A percentile compares a stretch with the other conserved stretches of the same genome.
Evolutionary conservation across 2,797 vertebrate genomes (phyloP).

Genomic region (Pangasius mekongensis): DNA sequence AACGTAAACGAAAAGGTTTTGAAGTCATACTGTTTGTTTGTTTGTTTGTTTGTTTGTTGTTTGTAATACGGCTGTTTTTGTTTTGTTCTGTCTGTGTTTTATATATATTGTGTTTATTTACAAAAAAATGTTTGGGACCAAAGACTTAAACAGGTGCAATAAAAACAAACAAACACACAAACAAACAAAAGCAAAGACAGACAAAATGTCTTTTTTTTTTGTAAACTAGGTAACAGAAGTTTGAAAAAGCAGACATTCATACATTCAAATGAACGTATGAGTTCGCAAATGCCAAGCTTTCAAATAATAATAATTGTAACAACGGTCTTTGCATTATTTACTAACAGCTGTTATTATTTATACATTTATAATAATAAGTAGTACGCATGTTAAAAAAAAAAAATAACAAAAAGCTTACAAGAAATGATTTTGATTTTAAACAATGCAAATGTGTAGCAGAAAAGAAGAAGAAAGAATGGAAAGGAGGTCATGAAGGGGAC

Average conservation of each 20-base stretch:
- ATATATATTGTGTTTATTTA: background rate
- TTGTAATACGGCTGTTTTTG: background rate
- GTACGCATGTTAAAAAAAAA: background rate
- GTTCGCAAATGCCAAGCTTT: background rate
- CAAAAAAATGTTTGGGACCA: background rate
- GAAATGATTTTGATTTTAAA: background rate
- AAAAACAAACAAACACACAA: background rate
- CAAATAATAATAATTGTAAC: background rate
- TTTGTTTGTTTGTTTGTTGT: background rate
- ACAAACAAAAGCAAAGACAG: background rate
- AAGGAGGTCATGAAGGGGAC: background rate
- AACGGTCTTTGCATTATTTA: background rate
- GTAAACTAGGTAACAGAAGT: too few relatives aligned
- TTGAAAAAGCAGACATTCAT: too few relatives aligned
- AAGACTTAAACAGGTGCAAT: background rate
- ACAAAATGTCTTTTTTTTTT: background rate
- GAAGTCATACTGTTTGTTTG: background rate
- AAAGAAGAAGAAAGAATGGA: background rate
- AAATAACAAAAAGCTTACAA: background rate
- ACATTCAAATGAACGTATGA: background rate
- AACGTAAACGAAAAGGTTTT: background rate
- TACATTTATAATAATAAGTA: background rate
- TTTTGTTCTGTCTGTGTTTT: background rate
- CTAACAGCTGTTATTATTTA: background rate
- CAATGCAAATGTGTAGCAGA: background rate